phyloP scores from a whole-genome alignment of 2,113 vertebrate species.

The Saccopteryx leptura region DNA sequence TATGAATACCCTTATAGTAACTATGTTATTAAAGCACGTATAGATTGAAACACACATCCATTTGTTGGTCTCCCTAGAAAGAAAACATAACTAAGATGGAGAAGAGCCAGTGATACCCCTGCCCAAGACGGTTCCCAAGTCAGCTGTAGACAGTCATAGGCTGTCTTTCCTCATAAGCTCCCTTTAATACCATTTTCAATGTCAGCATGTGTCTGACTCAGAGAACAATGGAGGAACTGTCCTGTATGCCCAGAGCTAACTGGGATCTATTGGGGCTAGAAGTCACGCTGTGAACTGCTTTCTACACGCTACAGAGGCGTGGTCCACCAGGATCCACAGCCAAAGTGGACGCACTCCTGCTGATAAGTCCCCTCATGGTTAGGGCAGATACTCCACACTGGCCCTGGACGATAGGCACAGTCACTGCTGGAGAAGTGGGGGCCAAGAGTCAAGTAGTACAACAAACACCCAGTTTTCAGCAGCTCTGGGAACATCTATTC shows the following conservation, averaged over 20 bases:
- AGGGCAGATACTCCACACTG: background rate
- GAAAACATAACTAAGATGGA: background rate
- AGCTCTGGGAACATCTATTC: background rate
- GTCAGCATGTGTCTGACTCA: no score
- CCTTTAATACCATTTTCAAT: no score
- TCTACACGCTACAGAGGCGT: no score
- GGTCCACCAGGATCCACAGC: no score
- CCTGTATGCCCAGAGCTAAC: no score
- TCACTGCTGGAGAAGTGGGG: background rate
- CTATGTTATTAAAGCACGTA: background rate
- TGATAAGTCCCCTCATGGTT: background rate
- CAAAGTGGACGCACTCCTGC: fast-evolving
- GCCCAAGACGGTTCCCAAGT: background rate
- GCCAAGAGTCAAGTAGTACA: background rate
- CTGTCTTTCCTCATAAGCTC: background rate
- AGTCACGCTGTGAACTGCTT: no score
- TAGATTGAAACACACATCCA: background rate
- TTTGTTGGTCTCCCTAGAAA: background rate
- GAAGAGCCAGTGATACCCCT: background rate
- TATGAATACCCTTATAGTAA: background rate
- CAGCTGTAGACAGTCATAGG: background rate
- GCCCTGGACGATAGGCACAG: background rate
- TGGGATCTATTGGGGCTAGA: no score
- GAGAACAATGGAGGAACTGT: no score
- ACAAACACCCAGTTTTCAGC: background rate